These are phyloP conservation scores for Prochilodus magdalenae DNA, from an alignment of 2,113 vertebrate species.

Conservation along the genomic window DNA sequence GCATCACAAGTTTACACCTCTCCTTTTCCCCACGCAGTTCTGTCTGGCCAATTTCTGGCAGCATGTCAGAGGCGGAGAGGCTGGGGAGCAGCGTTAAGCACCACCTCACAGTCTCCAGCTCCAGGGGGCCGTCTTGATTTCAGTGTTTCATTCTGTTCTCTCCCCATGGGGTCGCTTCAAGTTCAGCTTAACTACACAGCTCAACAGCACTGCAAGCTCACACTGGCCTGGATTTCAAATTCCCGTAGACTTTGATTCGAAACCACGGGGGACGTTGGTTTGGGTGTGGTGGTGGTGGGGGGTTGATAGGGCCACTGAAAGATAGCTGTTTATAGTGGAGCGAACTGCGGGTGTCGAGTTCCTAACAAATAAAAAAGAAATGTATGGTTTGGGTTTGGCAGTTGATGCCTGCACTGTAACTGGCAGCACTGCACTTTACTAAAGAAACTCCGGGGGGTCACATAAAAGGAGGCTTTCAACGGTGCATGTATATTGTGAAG, in stretches of 20 bases:
- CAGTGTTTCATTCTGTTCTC: conserved; percentile 17
- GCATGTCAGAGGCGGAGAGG: not conserved
- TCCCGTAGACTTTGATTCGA: not conserved
- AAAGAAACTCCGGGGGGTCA: not conserved
- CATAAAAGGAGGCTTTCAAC: conserved; percentile 36
- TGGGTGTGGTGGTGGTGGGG: not conserved
- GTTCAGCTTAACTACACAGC: not conserved
- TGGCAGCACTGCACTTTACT: conserved; percentile 7
- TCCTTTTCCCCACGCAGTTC: not conserved
- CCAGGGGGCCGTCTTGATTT: not conserved
- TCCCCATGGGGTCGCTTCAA: not conserved
- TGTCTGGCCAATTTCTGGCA: conserved; percentile 9
- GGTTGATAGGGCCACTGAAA: not conserved
- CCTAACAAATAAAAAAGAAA: conserved; percentile 15
- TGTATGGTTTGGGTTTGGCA: conserved; percentile 4
- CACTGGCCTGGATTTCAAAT: conserved; percentile 13
- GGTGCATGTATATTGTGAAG: not conserved
- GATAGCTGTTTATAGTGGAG: conserved; percentile 13
- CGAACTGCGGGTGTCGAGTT: conserved; percentile 1
- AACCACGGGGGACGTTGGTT: not conserved
- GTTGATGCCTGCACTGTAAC: conserved; percentile 28
- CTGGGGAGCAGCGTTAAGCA: not conserved
- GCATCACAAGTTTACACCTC: not conserved
- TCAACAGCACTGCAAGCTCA: not conserved
- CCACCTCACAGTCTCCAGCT: conserved; percentile 10